Conservation (phyloP, 2,888 invertebrate genomes). For the Campoplex capitator region DNA sequence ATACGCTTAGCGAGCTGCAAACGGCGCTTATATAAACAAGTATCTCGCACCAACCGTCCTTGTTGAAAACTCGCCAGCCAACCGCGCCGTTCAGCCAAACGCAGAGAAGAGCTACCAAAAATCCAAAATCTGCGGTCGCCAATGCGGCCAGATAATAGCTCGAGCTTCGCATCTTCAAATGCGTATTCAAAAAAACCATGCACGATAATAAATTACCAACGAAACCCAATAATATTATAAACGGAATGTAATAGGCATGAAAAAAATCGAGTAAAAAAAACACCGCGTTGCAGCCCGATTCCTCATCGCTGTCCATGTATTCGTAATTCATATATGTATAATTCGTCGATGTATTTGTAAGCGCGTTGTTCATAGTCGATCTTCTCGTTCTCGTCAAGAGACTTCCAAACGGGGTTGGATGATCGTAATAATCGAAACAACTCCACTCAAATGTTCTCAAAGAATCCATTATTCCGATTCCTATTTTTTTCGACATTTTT, state of each 20-base stretch:
- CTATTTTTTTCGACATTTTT: conserved; percentile 31
- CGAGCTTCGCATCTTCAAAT: conserved; percentile 87
- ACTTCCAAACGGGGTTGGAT: conserved; percentile 15
- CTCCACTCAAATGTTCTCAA: conserved; percentile 38
- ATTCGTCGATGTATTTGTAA: conserved; percentile 27
- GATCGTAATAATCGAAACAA: conserved; percentile 15
- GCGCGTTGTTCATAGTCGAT: conserved; percentile 33
- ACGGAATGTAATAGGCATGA: conserved; percentile 87
- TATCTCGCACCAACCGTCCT: conserved; percentile 87
- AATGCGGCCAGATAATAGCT: conserved; percentile 88
- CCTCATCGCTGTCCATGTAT: conserved; percentile 71
- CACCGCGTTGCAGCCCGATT: conserved; percentile 76
- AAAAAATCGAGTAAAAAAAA: conserved; percentile 84
- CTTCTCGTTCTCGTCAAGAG: conserved; percentile 39
- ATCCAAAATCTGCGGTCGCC: conserved; percentile 87
- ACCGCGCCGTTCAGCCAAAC: conserved; percentile 86
- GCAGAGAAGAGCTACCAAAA: conserved; percentile 86
- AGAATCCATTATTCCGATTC: conserved; percentile 3
- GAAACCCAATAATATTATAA: conserved; percentile 87
- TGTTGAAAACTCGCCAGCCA: conserved; percentile 85
- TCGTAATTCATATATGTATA: conserved; percentile 69
- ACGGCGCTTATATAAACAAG: conserved; percentile 86
- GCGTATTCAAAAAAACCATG: conserved; percentile 87
- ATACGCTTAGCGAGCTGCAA: conserved; percentile 88
- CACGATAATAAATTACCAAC: conserved; percentile 87